A percentile compares a stretch with the other conserved stretches of the same genome.
Evolutionary conservation across 2,888 invertebrate genomes (phyloP).

Genomic region (Oscheius onirici): DNA sequence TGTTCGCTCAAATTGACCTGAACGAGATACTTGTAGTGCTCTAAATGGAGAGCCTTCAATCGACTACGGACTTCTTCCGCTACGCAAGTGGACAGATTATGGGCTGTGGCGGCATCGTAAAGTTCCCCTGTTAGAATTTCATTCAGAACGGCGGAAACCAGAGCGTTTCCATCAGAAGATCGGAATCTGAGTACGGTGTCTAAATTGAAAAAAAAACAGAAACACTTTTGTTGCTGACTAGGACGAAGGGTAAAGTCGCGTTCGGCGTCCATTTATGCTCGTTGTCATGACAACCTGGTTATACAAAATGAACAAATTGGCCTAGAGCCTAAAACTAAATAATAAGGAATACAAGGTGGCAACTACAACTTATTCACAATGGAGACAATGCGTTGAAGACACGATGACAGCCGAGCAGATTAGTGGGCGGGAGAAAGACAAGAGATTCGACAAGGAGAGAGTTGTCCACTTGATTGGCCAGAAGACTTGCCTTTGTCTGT

Average conservation of each 20-base stretch:
- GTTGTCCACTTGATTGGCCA: too few relatives aligned
- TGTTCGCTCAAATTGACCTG: conserved; percentile 33
- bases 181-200: conserved; percentile 24
- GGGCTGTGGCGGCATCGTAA: conserved; percentile 8
- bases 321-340: too few relatives aligned
- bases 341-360: too few relatives aligned
- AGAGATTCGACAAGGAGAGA: too few relatives aligned
- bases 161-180: conserved; percentile 22
- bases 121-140: conserved; percentile 19
- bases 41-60: conserved; percentile 18
- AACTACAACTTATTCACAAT: too few relatives aligned
- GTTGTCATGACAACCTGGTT: conserved; percentile 9
- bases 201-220: background rate
- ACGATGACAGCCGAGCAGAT: too few relatives aligned
- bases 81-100: background rate
- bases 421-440: too few relatives aligned
- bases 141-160: conserved; percentile 15
- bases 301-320: too few relatives aligned
- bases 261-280: conserved; percentile 12
- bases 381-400: too few relatives aligned
- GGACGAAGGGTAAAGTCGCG: conserved; percentile 25
- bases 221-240: conserved; percentile 21
- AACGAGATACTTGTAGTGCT: conserved; percentile 32
- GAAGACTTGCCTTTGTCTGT: too few relatives aligned
- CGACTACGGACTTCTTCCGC: conserved; percentile 25